These are phyloP conservation scores for Hirtodrosophila confusa DNA, from an alignment of 2,888 invertebrate species.

Conservation along the genomic window DNA sequence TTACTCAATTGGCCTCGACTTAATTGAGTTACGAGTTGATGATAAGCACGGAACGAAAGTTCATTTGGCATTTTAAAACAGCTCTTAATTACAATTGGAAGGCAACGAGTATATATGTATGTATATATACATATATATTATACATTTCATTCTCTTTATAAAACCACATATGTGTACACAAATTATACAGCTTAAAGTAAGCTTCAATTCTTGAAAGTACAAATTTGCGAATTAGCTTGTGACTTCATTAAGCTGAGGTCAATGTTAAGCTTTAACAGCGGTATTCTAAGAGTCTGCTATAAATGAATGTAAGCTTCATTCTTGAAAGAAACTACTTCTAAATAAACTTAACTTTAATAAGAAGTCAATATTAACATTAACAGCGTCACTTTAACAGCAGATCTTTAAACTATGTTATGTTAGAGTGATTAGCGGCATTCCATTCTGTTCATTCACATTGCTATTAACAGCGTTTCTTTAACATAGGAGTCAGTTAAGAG, in stretches of 20 bases:
- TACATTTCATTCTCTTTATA: neutral
- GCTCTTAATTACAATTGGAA: constrained; percentile 31
- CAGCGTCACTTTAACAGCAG: neutral
- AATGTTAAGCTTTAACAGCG: no score
- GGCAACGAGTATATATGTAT: constrained; percentile 5
- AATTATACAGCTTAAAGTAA: no score
- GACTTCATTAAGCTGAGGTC: neutral
- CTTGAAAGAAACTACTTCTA: no score
- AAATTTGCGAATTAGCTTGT: constrained; percentile 1
- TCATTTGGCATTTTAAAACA: constrained; percentile 11
- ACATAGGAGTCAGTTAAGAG: no score
- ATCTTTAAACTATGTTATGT: no score
- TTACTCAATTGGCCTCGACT: constrained; percentile 45
- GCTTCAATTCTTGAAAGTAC: neutral
- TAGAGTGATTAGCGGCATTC: no score
- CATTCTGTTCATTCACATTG: no score
- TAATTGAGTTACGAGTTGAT: constrained; percentile 37
- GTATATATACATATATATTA: neutral
- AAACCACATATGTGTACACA: no score
- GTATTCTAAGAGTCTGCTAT: no score
- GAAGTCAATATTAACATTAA: constrained; percentile 10
- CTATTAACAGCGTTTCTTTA: no score
- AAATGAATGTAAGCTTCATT: no score
- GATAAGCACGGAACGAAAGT: constrained; percentile 34
- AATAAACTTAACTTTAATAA: no score